A percentile compares a stretch with the other conserved stretches of the same genome.
Conservation (phyloP, 2,888 invertebrate genomes). For the Galeruca laticollis region DNA sequence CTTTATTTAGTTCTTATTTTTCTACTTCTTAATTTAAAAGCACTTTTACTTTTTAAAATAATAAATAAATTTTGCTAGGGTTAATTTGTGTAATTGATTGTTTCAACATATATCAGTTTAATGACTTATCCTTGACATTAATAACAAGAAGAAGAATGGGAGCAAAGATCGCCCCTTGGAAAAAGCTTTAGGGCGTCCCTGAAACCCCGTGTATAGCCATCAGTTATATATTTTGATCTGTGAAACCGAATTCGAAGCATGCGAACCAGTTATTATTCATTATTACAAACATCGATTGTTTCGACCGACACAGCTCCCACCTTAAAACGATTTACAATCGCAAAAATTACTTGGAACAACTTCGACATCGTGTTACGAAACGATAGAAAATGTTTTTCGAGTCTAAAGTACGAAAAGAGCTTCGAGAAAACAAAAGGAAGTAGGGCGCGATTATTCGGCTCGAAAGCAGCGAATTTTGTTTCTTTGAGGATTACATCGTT, state of each 20-base stretch:
- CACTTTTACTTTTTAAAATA: too few relatives aligned
- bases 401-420: constrained; percentile 25
- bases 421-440: constrained; percentile 27
- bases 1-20: too few relatives aligned
- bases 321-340: constrained; percentile 42
- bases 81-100: too few relatives aligned
- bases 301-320: constrained; percentile 39
- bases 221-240: constrained; percentile 55
- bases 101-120: too few relatives aligned
- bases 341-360: constrained; percentile 40
- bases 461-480: constrained; percentile 12
- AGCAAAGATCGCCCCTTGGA: constrained; percentile 1
- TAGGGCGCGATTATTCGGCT: constrained; percentile 21
- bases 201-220: constrained; percentile 47
- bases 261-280: constrained; percentile 55
- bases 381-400: constrained; percentile 23
- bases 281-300: constrained; percentile 52
- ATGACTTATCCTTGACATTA: background rate
- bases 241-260: constrained; percentile 51
- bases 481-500: background rate
- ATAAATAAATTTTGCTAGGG: too few relatives aligned
- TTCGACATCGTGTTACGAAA: constrained; percentile 36
- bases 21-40: too few relatives aligned
- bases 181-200: constrained; percentile 16
- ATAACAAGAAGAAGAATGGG: background rate